These are phyloP conservation scores for Tipula unca DNA, from an alignment of 2,888 invertebrate genomes.

Conservation along the genomic window DNA sequence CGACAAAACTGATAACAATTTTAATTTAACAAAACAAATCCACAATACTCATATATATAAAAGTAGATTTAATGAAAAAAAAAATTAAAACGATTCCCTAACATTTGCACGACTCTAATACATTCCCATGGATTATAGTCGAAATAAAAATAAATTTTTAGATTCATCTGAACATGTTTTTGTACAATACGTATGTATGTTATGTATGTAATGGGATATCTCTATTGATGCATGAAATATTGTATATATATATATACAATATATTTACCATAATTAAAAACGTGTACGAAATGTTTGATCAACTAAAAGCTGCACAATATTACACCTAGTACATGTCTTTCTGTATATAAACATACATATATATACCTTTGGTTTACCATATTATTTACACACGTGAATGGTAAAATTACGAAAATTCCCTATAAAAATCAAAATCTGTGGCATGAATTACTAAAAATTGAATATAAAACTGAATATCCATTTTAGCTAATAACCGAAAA, in stretches of 20 bases:
- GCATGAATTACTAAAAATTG: constrained; percentile 2
- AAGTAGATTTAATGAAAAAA: not conserved
- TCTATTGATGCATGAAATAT: not conserved
- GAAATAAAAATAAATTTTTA: not conserved
- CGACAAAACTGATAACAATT: not conserved
- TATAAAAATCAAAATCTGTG: not conserved
- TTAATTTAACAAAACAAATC: not conserved
- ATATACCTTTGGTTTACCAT: not conserved
- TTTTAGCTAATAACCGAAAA: not conserved
- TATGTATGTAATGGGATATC: not conserved
- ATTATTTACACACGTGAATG: not conserved
- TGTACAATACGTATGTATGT: not conserved
- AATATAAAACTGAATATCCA: not conserved
- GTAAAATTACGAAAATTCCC: not conserved
- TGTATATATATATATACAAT: not conserved
- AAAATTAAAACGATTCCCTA: not conserved
- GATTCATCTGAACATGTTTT: not conserved
- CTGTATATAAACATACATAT: not conserved
- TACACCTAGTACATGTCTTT: not conserved
- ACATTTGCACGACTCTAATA: not conserved
- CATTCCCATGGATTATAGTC: not conserved
- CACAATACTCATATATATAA: not conserved
- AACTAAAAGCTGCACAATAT: constrained; percentile 8
- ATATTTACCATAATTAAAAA: not conserved
- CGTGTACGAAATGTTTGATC: not conserved